phyloP scores from a whole-genome alignment of 2,797 vertebrate genomes.

The Catamblyrhynchus diadema region DNA sequence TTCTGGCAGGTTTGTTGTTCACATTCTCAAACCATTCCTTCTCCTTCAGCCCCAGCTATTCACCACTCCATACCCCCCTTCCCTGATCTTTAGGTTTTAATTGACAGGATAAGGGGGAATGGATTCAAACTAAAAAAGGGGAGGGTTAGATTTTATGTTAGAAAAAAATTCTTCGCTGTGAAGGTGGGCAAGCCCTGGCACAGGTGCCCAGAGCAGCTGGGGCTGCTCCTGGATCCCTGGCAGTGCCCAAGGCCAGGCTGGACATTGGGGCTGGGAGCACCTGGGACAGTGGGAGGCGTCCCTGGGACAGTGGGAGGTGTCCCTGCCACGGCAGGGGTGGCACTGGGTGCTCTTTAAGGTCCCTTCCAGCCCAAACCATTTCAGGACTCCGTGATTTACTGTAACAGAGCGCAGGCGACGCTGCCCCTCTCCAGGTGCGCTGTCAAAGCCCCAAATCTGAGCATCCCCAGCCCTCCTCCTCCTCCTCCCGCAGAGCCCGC shows the following conservation, averaged over 20 bases:
- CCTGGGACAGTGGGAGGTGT: neutral
- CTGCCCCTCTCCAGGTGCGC: neutral
- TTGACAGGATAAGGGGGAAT: neutral
- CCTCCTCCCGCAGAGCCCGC: neutral
- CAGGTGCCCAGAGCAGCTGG: neutral
- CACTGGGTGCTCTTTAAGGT: fast-evolving
- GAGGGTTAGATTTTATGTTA: neutral
- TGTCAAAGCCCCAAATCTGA: neutral
- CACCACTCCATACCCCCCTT: neutral
- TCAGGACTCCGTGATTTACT: neutral
- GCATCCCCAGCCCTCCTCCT: neutral
- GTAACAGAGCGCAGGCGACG: fast-evolving
- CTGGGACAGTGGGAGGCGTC: neutral
- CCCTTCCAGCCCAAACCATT: neutral
- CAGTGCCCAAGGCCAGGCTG: neutral
- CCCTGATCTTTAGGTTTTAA: neutral
- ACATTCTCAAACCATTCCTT: neutral
- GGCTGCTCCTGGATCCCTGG: neutral
- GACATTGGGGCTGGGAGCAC: neutral
- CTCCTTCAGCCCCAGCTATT: neutral
- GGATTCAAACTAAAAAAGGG: neutral
- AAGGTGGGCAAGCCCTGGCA: fast-evolving
- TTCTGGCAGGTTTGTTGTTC: conserved; percentile 25
- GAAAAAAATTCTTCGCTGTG: neutral
- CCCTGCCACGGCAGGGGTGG: neutral